A percentile compares a stretch with the other conserved stretches of the same genome.
Conservation (phyloP, 2,797 vertebrate genomes). For the Channa striata region DNA sequence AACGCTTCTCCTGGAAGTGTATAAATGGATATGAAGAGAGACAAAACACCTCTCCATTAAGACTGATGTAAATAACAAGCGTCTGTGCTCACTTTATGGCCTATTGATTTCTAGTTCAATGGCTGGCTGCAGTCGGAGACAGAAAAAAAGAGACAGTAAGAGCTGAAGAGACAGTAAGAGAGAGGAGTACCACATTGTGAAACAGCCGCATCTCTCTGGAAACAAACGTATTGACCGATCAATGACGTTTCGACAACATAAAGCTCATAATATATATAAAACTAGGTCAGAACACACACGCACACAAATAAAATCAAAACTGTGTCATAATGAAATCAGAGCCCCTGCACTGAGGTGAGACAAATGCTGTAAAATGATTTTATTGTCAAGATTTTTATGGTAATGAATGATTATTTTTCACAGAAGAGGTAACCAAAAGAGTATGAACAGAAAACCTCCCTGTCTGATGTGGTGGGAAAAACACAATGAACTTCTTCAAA, state of each 20-base stretch:
- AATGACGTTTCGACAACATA: not conserved
- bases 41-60: slow-evolving; percentile 63
- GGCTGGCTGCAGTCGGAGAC: slow-evolving; percentile 46
- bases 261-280: not conserved
- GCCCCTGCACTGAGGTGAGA: not conserved
- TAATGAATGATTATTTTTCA: slow-evolving; percentile 17
- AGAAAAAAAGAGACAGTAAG: slow-evolving; percentile 1
- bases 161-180: slow-evolving; percentile 7
- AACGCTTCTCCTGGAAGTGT: slow-evolving; percentile 53
- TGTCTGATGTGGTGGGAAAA: slow-evolving; percentile 33
- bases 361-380: slow-evolving; percentile 14
- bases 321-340: slow-evolving; percentile 17
- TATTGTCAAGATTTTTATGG: slow-evolving; percentile 16
- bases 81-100: slow-evolving; percentile 71
- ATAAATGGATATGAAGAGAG: slow-evolving; percentile 48
- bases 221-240: slow-evolving; percentile 20
- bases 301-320: not conserved
- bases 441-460: not conserved
- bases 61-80: slow-evolving; percentile 78
- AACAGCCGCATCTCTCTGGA: slow-evolving; percentile 46
- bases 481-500: slow-evolving; percentile 28
- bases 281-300: not conserved
- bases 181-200: slow-evolving; percentile 19
- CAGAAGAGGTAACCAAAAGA: slow-evolving; percentile 17
- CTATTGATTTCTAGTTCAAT: slow-evolving; percentile 77